Conservation (phyloP, 2,113 vertebrate species). For the Columba janthina region DNA sequence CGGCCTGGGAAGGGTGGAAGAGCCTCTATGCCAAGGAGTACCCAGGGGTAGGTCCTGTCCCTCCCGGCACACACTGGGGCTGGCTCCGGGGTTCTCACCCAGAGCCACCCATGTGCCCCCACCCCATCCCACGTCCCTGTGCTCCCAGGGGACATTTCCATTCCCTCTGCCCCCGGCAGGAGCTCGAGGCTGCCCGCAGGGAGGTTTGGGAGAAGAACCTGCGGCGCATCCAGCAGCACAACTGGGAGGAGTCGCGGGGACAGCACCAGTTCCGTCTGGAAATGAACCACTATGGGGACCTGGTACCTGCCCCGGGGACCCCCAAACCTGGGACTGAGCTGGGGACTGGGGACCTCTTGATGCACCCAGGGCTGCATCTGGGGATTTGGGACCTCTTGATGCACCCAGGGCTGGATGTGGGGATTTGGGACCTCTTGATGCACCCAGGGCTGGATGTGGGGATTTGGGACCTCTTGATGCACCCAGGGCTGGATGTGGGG, state of each 20-base stretch:
- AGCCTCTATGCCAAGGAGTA: background rate
- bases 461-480: too few relatives aligned
- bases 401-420: too few relatives aligned
- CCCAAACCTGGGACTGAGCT: too few relatives aligned
- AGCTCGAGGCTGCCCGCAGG: background rate
- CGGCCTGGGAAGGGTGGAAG: conserved; percentile 59
- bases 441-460: too few relatives aligned
- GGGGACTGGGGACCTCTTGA: background rate
- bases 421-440: too few relatives aligned
- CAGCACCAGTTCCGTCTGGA: conserved; percentile 29
- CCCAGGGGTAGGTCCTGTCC: background rate
- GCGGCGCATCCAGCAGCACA: conserved; percentile 34
- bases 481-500: too few relatives aligned
- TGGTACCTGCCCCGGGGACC: background rate
- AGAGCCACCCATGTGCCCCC: background rate
- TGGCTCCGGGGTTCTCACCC: background rate
- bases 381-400: too few relatives aligned
- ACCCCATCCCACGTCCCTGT: rapidly evolving
- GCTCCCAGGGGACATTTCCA: rapidly evolving
- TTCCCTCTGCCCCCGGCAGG: background rate
- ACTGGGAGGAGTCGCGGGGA: conserved; percentile 1
- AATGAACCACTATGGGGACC: conserved; percentile 63
- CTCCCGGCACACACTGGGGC: rapidly evolving
- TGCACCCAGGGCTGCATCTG: too few relatives aligned
- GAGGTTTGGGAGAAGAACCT: conserved; percentile 66